These are phyloP conservation scores for Ylistrum balloti DNA, from an alignment of 1,140 invertebrate species.

Conservation along the genomic window DNA sequence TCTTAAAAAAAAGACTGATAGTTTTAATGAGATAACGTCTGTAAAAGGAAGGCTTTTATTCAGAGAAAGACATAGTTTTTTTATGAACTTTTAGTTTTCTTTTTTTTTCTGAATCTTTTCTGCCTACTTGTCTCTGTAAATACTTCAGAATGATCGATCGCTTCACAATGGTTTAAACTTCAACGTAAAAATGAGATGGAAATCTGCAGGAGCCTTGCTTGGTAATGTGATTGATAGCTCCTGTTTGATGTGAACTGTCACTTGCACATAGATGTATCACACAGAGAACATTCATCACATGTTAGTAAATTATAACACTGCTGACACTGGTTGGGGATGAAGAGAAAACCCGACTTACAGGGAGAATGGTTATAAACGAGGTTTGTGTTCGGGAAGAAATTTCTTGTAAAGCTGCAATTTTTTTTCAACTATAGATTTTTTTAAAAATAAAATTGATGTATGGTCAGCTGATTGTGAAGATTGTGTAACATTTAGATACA, in stretches of 20 bases:
- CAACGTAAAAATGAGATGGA: not conserved
- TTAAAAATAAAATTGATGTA: too few relatives aligned
- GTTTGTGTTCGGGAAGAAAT: too few relatives aligned
- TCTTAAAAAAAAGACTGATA: not conserved
- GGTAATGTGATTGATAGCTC: not conserved
- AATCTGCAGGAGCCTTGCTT: not conserved
- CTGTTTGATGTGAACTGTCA: not conserved
- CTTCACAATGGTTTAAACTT: not conserved
- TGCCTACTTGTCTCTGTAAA: too few relatives aligned
- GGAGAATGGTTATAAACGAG: too few relatives aligned
- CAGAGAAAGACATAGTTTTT: not conserved
- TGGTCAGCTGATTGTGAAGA: too few relatives aligned
- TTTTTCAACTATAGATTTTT: too few relatives aligned
- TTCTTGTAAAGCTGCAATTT: too few relatives aligned
- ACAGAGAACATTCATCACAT: not conserved
- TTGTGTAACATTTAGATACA: too few relatives aligned
- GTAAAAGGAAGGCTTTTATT: not conserved
- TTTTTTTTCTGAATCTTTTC: not conserved
- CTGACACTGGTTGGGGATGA: not conserved
- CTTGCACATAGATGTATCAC: not conserved
- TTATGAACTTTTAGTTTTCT: not conserved
- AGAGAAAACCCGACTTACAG: not conserved
- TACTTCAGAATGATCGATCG: not conserved
- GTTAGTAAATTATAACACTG: not conserved
- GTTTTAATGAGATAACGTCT: not conserved